A percentile compares a stretch with the other conserved stretches of the same genome.
phyloP scores from a whole-genome alignment of 2,113 vertebrate species.

The Leptodactylus fuscus region DNA sequence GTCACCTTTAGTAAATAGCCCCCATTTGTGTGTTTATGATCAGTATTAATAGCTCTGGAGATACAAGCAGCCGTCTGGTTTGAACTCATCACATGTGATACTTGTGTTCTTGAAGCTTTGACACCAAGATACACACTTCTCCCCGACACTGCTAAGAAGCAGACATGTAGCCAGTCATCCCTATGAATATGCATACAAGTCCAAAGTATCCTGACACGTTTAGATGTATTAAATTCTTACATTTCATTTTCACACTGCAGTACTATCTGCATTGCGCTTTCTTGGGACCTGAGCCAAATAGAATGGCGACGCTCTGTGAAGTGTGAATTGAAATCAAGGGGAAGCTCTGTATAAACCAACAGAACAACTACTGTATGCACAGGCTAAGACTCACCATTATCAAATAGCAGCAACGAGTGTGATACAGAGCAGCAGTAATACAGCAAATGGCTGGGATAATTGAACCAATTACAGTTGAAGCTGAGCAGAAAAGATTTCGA shows the following conservation, averaged over 20 bases:
- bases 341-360: constrained; percentile 21
- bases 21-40: not conserved
- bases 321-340: constrained; percentile 50
- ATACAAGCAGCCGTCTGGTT: not conserved
- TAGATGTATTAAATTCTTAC: not conserved
- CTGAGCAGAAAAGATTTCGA: constrained; percentile 29
- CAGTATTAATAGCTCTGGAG: not conserved
- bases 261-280: constrained; percentile 23
- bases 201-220: not conserved
- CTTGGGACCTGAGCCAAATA: constrained; percentile 10
- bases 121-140: not conserved
- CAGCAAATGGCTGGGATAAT: constrained; percentile 53
- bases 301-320: constrained; percentile 8
- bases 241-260: constrained; percentile 15
- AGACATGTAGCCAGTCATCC: not conserved
- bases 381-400: not conserved
- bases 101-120: not conserved
- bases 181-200: not conserved
- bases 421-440: constrained; percentile 39
- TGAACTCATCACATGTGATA: not conserved
- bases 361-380: constrained; percentile 17
- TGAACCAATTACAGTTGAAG: constrained; percentile 35
- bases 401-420: constrained; percentile 1
- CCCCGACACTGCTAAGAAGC: not conserved
- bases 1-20: not conserved